phyloP scores from a whole-genome alignment of 1,140 invertebrate genomes.

The Danaus plexippus region DNA sequence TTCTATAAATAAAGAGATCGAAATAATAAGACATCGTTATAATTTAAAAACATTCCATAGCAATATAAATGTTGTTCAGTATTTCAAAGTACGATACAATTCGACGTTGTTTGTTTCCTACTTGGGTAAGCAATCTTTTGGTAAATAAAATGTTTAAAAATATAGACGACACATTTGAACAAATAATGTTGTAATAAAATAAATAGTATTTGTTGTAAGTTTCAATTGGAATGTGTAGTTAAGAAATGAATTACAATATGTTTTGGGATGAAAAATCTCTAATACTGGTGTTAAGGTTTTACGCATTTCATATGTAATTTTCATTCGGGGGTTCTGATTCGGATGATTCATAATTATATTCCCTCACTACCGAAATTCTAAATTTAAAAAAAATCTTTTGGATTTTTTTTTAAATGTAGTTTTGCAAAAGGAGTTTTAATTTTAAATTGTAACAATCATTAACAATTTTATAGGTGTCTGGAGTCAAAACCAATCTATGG shows the following conservation, averaged over 20 bases:
- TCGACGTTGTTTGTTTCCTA: conserved; percentile 48
- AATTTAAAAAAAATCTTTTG: too few species aligned
- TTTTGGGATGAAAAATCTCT: too few species aligned
- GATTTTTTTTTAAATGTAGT: too few species aligned
- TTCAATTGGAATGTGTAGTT: too few species aligned
- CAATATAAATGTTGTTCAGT: conserved; percentile 39
- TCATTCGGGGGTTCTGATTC: too few species aligned
- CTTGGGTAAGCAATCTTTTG: conserved; percentile 38
- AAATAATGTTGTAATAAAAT: too few species aligned
- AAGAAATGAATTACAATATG: too few species aligned
- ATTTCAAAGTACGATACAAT: conserved; percentile 55
- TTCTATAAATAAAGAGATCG: conserved; percentile 19
- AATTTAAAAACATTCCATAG: conserved; percentile 5
- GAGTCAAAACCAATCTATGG: conserved; percentile 40
- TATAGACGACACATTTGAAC: neutral
- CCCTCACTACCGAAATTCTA: too few species aligned
- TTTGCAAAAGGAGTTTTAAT: neutral
- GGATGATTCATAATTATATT: too few species aligned
- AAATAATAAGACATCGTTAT: conserved; percentile 18
- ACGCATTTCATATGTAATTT: too few species aligned
- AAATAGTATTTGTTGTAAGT: too few species aligned
- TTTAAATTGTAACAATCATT: neutral
- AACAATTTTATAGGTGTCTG: conserved; percentile 43
- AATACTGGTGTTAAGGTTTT: too few species aligned
- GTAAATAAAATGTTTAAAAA: conserved; percentile 1